Base-by-base conservation (phyloP, 1,140 invertebrate species). In the Drosophila novamexicana region DNA sequence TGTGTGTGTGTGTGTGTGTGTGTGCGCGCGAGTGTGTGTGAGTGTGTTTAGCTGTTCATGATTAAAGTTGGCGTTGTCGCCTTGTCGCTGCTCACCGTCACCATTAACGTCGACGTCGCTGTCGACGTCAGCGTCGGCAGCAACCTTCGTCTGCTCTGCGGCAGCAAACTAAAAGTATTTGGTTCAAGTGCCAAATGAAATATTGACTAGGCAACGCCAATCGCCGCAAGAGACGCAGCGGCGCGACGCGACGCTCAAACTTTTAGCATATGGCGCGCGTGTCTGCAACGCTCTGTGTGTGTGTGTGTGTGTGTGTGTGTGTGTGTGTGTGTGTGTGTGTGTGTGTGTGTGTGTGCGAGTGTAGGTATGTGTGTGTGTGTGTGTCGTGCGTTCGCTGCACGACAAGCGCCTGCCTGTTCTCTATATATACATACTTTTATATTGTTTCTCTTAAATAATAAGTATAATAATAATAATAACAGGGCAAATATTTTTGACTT, bases 111-210 rank as follows among this genome's bases (percentile, higher is more conserved):
- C 6, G 32, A 7, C n/a, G 67, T 54, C 39, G 22, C 2, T 18
- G 37, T 22, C 36, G 6, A 5, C 12, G 67, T n/a, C 29, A 14
- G 9, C 62, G n/a, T 37, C 53, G 12, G 7, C 63, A 39, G 54
- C 73, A 75, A 75, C 73, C 73, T 75, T 75, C 73, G 73, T 70
- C 58, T 64, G 71, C 52, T 39, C 16, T 22, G 52, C 67, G 59
- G 80, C 77, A 89, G 77, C 69, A 68, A 83, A 90, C 84, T 84
- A 71, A 89, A 89, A 89, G 84, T 90, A 89, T 89, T 89, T 89
- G 78, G 84, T 81, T 89, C 84, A 89, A 89, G 84, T 89, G 84
- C 84, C 85, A 89, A 89, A 90, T 84, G 81, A 89, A 89, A 89
- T 89, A 89, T 89, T 89, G 84, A 89, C 81, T 81, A 84, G 73